phyloP scores from a whole-genome alignment of 2,797 vertebrate species.

The Poecilia gillii region DNA sequence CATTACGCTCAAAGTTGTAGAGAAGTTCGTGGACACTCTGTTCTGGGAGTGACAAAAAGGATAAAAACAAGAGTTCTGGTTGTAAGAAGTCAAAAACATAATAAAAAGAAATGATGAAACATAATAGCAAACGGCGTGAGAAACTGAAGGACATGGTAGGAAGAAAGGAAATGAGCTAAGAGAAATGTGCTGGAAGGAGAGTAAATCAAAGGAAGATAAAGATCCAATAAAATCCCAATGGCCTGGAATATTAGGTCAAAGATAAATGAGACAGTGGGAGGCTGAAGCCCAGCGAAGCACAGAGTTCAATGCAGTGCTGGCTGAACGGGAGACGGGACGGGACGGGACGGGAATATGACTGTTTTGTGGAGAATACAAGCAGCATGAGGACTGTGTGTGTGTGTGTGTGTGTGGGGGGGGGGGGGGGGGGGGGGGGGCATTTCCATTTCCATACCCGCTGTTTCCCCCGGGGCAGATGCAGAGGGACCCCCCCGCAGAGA shows the following conservation, averaged over 20 bases:
- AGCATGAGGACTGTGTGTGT: not conserved
- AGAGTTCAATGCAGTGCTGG: constrained; percentile 20
- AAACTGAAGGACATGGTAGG: constrained; percentile 32
- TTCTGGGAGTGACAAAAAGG: constrained; percentile 76
- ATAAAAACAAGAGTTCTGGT: not conserved
- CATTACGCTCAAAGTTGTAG: constrained; percentile 96
- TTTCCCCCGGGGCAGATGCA: constrained; percentile 83
- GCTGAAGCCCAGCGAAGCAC: constrained; percentile 44
- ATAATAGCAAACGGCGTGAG: constrained; percentile 26
- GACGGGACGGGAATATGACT: constrained; percentile 5
- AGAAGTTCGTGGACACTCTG: constrained; percentile 90
- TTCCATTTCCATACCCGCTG: constrained; percentile 65
- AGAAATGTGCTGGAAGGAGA: constrained; percentile 22
- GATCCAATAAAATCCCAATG: constrained; percentile 39
- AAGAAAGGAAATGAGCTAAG: constrained; percentile 15
- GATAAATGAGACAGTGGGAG: constrained; percentile 55
- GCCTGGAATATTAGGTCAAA: constrained; percentile 38
- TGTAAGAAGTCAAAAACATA: constrained; percentile 8
- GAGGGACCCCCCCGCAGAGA: constrained; percentile 79
- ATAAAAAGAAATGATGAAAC: constrained; percentile 28
- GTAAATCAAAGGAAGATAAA: constrained; percentile 22
- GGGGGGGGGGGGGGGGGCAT: not conserved
- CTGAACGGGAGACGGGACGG: constrained; percentile 21
- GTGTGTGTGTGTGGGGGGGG: too few relatives aligned
- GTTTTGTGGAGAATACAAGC: not conserved